phyloP scores from a whole-genome alignment of 2,888 invertebrate genomes.

The Notocelia uddmanniana region DNA sequence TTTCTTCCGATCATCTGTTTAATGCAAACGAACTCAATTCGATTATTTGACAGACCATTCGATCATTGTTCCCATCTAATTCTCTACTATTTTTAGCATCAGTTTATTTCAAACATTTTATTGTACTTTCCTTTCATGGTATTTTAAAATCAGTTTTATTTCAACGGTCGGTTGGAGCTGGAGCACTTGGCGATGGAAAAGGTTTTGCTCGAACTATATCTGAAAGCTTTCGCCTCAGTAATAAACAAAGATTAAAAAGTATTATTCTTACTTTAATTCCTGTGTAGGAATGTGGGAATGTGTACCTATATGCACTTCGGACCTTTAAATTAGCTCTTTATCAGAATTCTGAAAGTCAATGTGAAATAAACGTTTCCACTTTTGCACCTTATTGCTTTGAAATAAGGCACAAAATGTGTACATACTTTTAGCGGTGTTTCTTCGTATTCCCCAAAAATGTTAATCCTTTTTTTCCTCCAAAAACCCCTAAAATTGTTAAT shows the following conservation, averaged over 20 bases:
- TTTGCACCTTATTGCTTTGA: too few species aligned
- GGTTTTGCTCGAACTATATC: background rate
- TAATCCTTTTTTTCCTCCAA: constrained; percentile 22
- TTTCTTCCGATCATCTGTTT: too few species aligned
- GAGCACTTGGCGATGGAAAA: background rate
- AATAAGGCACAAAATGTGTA: background rate
- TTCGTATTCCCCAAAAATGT: constrained; percentile 19
- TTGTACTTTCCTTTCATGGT: constrained; percentile 4
- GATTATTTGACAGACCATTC: too few species aligned
- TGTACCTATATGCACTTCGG: background rate
- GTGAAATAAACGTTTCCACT: background rate
- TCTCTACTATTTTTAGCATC: background rate
- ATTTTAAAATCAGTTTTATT: background rate
- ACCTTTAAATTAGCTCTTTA: background rate
- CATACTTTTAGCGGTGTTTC: background rate
- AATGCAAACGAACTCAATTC: too few species aligned
- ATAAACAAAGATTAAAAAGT: constrained; percentile 2
- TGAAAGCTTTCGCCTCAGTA: constrained; percentile 2
- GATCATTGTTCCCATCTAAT: background rate
- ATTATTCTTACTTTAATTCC: background rate
- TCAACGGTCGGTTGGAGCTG: background rate
- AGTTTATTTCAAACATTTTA: background rate
- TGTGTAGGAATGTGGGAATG: too few species aligned
- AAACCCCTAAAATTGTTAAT: constrained; percentile 35
- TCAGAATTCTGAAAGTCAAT: background rate